These are phyloP conservation scores for Dromaius novaehollandiae DNA, from an alignment of 2,113 vertebrate species.

Conservation along the genomic window DNA sequence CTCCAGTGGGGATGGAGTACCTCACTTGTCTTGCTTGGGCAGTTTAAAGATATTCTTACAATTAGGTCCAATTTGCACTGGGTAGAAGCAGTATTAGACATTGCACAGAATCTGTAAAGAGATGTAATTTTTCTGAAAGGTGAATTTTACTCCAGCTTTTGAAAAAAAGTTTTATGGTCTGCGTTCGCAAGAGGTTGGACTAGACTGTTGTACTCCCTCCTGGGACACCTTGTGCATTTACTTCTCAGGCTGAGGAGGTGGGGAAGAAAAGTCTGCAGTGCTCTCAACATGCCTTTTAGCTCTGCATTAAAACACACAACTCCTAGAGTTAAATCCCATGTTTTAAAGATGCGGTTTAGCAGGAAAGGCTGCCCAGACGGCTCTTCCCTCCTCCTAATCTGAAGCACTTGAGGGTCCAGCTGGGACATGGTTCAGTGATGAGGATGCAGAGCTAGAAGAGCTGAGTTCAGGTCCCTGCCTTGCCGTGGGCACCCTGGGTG, in stretches of 20 bases:
- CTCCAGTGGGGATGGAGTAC: background rate
- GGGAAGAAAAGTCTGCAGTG: background rate
- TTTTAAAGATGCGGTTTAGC: background rate
- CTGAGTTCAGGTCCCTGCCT: background rate
- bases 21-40: background rate
- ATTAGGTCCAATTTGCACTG: background rate
- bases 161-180: background rate
- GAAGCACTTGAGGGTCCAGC: background rate
- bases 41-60: background rate
- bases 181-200: background rate
- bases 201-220: background rate
- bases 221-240: background rate
- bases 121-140: background rate
- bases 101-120: background rate
- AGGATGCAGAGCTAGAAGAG: background rate
- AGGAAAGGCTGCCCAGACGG: background rate
- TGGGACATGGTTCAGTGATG: background rate
- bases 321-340: background rate
- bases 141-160: background rate
- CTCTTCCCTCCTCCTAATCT: background rate
- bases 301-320: background rate
- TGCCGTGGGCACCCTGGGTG: background rate
- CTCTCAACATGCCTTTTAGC: background rate
- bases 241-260: background rate
- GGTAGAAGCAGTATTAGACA: background rate